Evolutionary conservation across 2,113 vertebrate genomes (phyloP), one percentile per base, ranked within the genome.

Genomic region (Mohoua ochrocephala): DNA sequence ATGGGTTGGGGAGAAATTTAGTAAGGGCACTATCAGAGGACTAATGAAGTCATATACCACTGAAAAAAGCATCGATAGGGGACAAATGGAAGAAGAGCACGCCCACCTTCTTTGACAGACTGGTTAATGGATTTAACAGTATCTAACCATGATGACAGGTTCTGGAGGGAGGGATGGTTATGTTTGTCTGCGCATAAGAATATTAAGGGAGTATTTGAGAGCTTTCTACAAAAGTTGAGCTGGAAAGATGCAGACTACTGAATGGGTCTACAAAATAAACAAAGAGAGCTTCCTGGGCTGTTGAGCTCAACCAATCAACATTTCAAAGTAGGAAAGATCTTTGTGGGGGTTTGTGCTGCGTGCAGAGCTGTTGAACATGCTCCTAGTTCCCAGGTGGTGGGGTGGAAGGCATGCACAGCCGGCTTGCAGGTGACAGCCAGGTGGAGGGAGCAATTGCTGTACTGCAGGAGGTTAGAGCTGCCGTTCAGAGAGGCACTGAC

Each of bases 341-440:
- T 8, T 1, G 0, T 45, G 33, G 6, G 35, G 6, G 2, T 41
- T 84, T 35, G 8, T 73, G 20, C 30, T 57, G 15, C 1, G 1
- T 6, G 18, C 19, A 82, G 49, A 37, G 49, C 31, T 61, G 10
- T 19, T 67, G 52, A 15, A 17, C 3, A 0, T 49, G 24, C 18
- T 88, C 10, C 27, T 47, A 11, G 37, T 8, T 15, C 22, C n/a
- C 9, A 18, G 20, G 8, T 9, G 49, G 8, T 33, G 6, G 1
- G 2, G 3, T 42, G 28, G 23, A 39, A 54, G 49, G 30, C 6
- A 2, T 1, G 17, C 27, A 6, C 20, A 26, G 8, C 26, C 27
- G 22, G 21, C 24, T 41, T 64, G 37, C 35, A 54, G 42, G n/a
- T 83, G 35, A 6, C 45, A 59, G 28, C 18, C 20, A 2, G 0